These are phyloP conservation scores for Bombus superbus DNA, from an alignment of 1,140 invertebrate species.

Conservation along the genomic window DNA sequence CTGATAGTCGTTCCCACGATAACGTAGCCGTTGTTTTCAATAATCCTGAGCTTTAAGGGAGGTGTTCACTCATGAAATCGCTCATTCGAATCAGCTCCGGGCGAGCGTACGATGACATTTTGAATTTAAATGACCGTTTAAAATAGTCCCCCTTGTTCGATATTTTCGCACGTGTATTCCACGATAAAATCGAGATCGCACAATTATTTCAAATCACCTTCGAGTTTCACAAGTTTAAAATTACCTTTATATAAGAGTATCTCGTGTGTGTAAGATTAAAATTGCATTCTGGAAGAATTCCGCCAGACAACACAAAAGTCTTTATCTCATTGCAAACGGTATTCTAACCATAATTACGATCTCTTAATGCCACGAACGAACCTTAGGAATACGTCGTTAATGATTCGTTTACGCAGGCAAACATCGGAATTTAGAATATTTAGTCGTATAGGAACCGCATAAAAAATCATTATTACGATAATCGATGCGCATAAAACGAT, in stretches of 20 bases:
- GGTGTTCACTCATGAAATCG: neutral
- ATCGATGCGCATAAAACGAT: neutral
- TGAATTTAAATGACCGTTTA: neutral
- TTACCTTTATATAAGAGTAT: neutral
- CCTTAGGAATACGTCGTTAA: constrained; percentile 1
- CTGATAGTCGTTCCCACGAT: constrained; percentile 62
- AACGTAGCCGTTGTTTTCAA: constrained; percentile 53
- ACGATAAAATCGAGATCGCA: neutral
- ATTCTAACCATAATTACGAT: neutral
- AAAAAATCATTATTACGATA: constrained; percentile 17
- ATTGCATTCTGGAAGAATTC: neutral
- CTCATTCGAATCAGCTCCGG: neutral
- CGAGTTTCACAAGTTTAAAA: neutral
- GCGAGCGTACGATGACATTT: neutral
- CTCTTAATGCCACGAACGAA: neutral
- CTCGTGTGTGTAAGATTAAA: neutral
- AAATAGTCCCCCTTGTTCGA: neutral
- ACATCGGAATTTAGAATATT: neutral
- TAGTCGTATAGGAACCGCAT: no score
- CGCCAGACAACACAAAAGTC: neutral
- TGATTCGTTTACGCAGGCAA: constrained; percentile 18
- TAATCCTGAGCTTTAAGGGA: constrained; percentile 15
- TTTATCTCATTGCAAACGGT: neutral
- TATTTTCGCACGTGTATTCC: neutral
- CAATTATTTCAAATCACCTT: neutral